A percentile compares a stretch with the other conserved stretches of the same genome.
Evolutionary conservation across 2,113 vertebrate genomes (phyloP).

Genomic region (Perognathus longimembris): DNA sequence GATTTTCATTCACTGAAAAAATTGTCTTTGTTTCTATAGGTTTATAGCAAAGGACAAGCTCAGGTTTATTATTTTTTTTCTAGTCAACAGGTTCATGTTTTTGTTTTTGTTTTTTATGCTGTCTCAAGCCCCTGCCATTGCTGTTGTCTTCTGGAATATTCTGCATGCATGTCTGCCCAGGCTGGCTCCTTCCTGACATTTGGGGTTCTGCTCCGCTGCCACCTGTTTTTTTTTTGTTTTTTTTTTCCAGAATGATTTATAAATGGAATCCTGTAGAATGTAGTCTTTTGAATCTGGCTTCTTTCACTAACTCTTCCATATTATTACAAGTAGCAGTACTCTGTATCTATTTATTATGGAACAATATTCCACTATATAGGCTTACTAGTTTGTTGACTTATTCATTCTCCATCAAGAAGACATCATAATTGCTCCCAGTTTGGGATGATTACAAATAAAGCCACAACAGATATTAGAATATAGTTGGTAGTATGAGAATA

Average conservation of each 20-base stretch:
- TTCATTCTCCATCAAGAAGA: constrained; percentile 24
- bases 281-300: neutral
- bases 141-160: neutral
- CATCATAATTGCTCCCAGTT: neutral
- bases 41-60: neutral
- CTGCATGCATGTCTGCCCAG: neutral
- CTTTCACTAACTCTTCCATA: neutral
- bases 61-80: neutral
- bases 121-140: neutral
- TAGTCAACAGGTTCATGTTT: neutral
- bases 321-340: neutral
- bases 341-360: neutral
- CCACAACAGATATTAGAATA: neutral
- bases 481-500: neutral
- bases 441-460: constrained; percentile 15
- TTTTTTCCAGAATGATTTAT: neutral
- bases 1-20: constrained; percentile 61
- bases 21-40: neutral
- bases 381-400: neutral
- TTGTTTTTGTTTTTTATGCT: neutral
- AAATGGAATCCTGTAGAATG: neutral
- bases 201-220: neutral
- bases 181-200: neutral
- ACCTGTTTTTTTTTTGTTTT: no score
- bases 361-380: neutral